A percentile compares a stretch with the other conserved stretches of the same genome.
phyloP scores from a whole-genome alignment of 2,888 invertebrate species.

The Tenodera sinensis region DNA sequence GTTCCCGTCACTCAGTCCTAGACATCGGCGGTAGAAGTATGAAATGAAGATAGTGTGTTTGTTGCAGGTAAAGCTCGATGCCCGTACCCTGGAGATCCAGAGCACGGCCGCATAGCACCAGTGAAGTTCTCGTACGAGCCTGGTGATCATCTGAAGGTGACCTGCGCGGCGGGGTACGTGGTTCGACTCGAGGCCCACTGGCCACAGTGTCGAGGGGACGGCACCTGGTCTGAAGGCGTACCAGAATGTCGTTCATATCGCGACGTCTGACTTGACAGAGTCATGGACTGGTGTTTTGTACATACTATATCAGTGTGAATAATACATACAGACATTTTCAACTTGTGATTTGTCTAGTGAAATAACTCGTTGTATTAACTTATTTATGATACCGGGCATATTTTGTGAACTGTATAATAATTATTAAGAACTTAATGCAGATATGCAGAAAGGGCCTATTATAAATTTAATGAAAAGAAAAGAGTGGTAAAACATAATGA shows the following conservation, averaged over 20 bases:
- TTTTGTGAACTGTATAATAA: neutral
- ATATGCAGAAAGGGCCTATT: neutral
- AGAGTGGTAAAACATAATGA: neutral
- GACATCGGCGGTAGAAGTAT: neutral
- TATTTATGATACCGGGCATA: neutral
- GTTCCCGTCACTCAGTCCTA: neutral
- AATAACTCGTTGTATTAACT: neutral
- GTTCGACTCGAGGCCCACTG: constrained; percentile 53
- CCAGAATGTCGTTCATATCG: constrained; percentile 52
- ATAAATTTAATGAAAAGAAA: neutral
- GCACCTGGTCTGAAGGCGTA: constrained; percentile 64
- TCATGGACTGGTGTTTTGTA: neutral
- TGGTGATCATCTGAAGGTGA: constrained; percentile 65
- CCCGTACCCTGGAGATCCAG: constrained; percentile 67
- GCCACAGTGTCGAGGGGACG: constrained; percentile 61
- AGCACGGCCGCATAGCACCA: constrained; percentile 65
- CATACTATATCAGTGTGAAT: neutral
- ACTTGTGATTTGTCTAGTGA: neutral
- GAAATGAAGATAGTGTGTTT: neutral
- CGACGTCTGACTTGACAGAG: constrained; percentile 8
- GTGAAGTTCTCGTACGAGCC: constrained; percentile 71
- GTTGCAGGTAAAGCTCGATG: constrained; percentile 66
- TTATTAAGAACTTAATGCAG: neutral
- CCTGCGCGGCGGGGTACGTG: constrained; percentile 64
- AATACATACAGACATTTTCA: neutral